Percentiles rank a stretch among this genome's conserved stretches.
These are phyloP conservation scores for Thecophora atra DNA, from an alignment of 2,888 invertebrate genomes.

Conservation along the genomic window DNA sequence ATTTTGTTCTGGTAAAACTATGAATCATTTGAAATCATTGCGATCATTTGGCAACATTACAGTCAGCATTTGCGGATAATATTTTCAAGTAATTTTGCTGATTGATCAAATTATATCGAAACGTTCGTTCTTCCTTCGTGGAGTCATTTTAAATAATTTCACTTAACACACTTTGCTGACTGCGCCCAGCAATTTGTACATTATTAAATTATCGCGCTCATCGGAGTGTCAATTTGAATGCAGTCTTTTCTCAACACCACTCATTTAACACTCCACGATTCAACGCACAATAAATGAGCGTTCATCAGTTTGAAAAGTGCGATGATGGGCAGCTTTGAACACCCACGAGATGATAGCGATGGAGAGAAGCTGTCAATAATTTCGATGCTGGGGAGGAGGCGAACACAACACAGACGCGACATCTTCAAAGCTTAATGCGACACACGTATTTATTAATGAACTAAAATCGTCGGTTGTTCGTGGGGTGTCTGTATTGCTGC, in stretches of 20 bases:
- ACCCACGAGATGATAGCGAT: not conserved
- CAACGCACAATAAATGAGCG: not conserved
- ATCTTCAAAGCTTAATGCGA: not conserved
- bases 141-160: not conserved
- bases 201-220: not conserved
- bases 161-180: not conserved
- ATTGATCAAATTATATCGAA: too few relatives aligned
- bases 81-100: too few relatives aligned
- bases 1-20: too few relatives aligned
- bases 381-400: too few relatives aligned
- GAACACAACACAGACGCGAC: not conserved
- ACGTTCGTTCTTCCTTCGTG: too few relatives aligned
- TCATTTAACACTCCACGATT: not conserved
- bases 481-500: not conserved
- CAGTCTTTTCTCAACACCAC: not conserved
- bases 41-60: too few relatives aligned
- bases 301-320: not conserved
- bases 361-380: not conserved
- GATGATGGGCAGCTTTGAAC: not conserved
- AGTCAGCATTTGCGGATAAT: too few relatives aligned
- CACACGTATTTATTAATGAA: conserved; percentile 2
- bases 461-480: not conserved
- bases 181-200: not conserved
- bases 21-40: too few relatives aligned
- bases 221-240: too few relatives aligned